These are phyloP conservation scores for Thaumatotibia leucotreta DNA, from an alignment of 1,140 invertebrate genomes.

Conservation along the genomic window DNA sequence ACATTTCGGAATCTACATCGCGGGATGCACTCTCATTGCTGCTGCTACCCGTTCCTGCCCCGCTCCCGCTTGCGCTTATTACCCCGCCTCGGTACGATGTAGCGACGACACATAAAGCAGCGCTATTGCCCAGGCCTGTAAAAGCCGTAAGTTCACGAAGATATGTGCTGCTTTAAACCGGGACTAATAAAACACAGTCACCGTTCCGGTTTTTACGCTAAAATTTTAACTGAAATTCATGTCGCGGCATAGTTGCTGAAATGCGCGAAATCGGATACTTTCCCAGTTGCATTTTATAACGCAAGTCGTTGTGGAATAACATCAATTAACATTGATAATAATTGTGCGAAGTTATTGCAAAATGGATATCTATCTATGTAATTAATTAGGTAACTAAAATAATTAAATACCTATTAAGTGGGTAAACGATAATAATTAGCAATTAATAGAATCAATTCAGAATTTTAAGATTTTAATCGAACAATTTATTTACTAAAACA, in stretches of 20 bases:
- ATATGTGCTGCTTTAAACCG: conserved; percentile 14
- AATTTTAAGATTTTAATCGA: no score
- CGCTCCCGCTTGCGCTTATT: not conserved
- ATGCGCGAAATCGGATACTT: not conserved
- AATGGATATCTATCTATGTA: no score
- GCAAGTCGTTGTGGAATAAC: no score
- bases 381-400: no score
- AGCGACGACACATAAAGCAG: conserved; percentile 19
- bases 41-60: not conserved
- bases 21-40: no score
- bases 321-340: no score
- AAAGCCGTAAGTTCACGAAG: conserved; percentile 20
- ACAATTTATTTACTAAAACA: no score
- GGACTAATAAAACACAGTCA: conserved; percentile 5
- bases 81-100: not conserved
- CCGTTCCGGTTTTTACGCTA: not conserved
- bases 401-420: no score
- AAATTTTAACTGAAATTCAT: not conserved
- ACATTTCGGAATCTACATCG: no score
- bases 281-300: not conserved
- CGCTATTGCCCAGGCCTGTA: conserved; percentile 21
- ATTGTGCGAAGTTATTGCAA: no score
- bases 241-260: not conserved
- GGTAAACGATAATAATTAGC: no score
- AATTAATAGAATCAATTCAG: no score